Base-by-base conservation (phyloP, 2,113 vertebrate species). In the Gallinago media region DNA sequence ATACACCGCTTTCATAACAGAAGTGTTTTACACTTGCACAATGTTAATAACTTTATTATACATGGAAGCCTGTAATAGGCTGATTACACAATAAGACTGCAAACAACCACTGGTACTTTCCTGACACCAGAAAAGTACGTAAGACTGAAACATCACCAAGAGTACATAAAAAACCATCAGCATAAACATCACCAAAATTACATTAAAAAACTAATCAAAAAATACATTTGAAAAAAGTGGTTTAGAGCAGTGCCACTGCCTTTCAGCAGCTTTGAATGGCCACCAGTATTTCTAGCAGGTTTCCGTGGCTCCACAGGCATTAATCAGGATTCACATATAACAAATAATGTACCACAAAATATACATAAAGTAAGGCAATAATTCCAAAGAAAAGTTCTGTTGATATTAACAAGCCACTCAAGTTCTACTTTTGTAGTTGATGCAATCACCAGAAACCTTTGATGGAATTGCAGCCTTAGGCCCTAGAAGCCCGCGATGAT, bases 11-110 rank as follows among this genome's bases (percentile, higher is more conserved):
- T 98, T 98, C 97, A 93, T 98, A 98, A 98, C 97, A 98, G 98
- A 98, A 98, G 98, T 98, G 98, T 98, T 98, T 98, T 97, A 98
- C 98, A 98, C 98, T 98, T 98, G 97, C 98, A 98, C 98, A 98
- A 98, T 98, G 98, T 98, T 98, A 98, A 98, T 98, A 97, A 98
- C 98, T 98, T 98, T 98, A 98, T 98, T 98, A 98, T 97, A 98
- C 98, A 98, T 95, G 98, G 97, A 98, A 97, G 98, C 98, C 98
- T 98, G 97, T 70, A 98, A 97, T 96, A 97, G 98, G 98, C 98
- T 94, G 97, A 98, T 98, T 98, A 98, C 98, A 98, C 98, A 98
- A 97, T 96, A 98, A 98, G 98, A 98, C 98, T 96, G 98, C 97
- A 97, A 98, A 98, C 98, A 98, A 97, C 97, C 98, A 98, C 97